A percentile compares a stretch with the other conserved stretches of the same genome.
Conservation (phyloP, 2,797 vertebrate species). For the Triplophysa bombifrons region DNA sequence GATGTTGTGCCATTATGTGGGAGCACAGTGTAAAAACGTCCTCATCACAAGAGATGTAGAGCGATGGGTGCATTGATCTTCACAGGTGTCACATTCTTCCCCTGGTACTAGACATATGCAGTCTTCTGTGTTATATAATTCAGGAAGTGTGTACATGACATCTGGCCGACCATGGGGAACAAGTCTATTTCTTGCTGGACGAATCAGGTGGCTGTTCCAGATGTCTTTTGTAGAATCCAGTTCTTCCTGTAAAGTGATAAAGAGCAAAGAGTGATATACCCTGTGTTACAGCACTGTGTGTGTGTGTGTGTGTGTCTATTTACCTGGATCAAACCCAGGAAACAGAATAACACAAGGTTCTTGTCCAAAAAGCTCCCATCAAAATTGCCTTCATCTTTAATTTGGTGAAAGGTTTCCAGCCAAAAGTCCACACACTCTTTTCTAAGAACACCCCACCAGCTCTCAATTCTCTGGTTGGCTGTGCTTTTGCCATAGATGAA, state of each 20-base stretch:
- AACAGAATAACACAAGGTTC: conserved; percentile 25
- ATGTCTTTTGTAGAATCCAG: conserved; percentile 8
- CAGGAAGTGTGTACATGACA: conserved; percentile 27
- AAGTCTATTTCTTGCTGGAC: not conserved
- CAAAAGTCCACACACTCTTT: conserved; percentile 34
- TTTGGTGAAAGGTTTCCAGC: not conserved
- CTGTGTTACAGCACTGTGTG: not conserved
- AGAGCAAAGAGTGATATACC: not conserved
- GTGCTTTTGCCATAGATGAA: conserved; percentile 12
- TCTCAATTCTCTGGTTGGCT: conserved; percentile 35
- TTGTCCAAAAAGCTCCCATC: conserved; percentile 28
- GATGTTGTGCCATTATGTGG: too few species aligned
- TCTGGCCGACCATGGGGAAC: conserved; percentile 20
- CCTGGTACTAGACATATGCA: conserved; percentile 9
- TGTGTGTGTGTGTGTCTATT: not conserved
- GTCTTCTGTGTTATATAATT: conserved; percentile 30
- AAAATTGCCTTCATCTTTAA: conserved; percentile 27
- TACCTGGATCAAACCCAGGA: conserved; percentile 20
- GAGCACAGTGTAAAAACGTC: too few species aligned
- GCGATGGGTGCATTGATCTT: conserved; percentile 12
- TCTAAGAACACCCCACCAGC: conserved; percentile 30
- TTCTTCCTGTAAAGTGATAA: conserved; percentile 11
- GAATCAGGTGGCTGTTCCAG: conserved; percentile 19
- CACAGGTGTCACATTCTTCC: conserved; percentile 8
- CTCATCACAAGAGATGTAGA: not conserved